Evolutionary conservation across 2,888 invertebrate genomes (phyloP).

Genomic region (Pollenia griseotomentosa): DNA sequence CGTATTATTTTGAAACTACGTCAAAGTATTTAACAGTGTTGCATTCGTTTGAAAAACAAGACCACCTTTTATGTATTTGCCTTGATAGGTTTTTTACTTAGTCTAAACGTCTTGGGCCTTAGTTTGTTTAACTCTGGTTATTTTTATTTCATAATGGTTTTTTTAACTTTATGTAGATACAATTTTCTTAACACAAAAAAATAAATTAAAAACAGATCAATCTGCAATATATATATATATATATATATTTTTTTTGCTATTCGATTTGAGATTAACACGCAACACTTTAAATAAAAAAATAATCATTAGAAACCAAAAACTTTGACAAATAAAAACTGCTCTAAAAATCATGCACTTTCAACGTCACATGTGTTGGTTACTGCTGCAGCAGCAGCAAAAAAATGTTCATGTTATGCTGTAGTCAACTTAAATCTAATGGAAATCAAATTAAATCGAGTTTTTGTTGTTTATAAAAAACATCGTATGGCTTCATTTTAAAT

Average conservation of each 20-base stretch:
- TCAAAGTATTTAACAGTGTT: no score
- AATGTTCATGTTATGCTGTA: not conserved
- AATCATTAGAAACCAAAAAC: not conserved
- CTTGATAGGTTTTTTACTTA: no score
- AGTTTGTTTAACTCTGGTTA: no score
- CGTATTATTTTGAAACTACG: no score
- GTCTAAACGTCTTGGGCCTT: no score
- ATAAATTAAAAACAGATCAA: constrained; percentile 52
- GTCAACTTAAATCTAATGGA: constrained; percentile 14
- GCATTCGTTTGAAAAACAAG: no score
- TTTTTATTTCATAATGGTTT: no score
- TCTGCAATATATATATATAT: not conserved
- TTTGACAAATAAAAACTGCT: constrained; percentile 24
- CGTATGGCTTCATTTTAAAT: constrained; percentile 48
- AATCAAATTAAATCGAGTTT: constrained; percentile 36
- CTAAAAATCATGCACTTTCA: constrained; percentile 11
- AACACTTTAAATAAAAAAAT: constrained; percentile 23
- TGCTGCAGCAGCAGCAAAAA: constrained; percentile 9
- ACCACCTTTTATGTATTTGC: no score
- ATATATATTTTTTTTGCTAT: not conserved
- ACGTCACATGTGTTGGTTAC: constrained; percentile 40
- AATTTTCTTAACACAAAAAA: constrained; percentile 4
- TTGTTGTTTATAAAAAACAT: not conserved
- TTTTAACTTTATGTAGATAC: no score
- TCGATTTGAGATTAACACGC: constrained; percentile 38